phyloP scores from a whole-genome alignment of 1,140 invertebrate genomes.

The Achatina immaculata region DNA sequence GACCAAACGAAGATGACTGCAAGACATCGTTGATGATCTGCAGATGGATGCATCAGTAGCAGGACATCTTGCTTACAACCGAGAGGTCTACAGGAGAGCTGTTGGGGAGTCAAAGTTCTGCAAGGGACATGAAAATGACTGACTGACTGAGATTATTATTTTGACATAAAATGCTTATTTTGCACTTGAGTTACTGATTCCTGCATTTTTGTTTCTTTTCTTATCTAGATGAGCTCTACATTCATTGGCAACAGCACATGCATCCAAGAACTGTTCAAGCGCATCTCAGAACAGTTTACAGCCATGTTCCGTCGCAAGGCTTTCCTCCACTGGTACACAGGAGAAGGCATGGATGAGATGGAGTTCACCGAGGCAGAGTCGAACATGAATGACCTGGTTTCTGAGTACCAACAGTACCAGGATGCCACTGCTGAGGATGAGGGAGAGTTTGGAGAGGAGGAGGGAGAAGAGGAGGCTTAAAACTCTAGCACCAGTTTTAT shows the following conservation, averaged over 20 bases:
- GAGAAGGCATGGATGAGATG: constrained; percentile 24
- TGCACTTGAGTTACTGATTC: no score
- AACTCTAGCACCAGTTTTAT: no score
- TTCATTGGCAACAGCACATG: constrained; percentile 73
- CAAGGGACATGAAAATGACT: no score
- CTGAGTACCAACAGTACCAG: constrained; percentile 92
- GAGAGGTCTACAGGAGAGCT: no score
- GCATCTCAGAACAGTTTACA: constrained; percentile 64
- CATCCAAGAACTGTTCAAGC: constrained; percentile 80
- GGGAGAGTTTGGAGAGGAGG: constrained; percentile 73
- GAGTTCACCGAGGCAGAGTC: constrained; percentile 16
- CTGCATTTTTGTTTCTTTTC: no score
- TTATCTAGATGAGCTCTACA: constrained; percentile 88
- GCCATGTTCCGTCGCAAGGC: constrained; percentile 57
- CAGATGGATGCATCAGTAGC: no score
- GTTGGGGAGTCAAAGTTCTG: no score
- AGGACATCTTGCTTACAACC: no score
- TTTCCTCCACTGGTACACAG: constrained; percentile 16
- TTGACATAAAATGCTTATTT: no score
- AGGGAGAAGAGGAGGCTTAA: constrained; percentile 49
- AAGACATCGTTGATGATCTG: no score
- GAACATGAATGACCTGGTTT: constrained; percentile 14
- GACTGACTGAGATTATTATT: no score
- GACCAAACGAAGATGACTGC: no score
- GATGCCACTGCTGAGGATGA: constrained; percentile 73